phyloP scores from a whole-genome alignment of 2,888 invertebrate genomes.

The Spisula solida region DNA sequence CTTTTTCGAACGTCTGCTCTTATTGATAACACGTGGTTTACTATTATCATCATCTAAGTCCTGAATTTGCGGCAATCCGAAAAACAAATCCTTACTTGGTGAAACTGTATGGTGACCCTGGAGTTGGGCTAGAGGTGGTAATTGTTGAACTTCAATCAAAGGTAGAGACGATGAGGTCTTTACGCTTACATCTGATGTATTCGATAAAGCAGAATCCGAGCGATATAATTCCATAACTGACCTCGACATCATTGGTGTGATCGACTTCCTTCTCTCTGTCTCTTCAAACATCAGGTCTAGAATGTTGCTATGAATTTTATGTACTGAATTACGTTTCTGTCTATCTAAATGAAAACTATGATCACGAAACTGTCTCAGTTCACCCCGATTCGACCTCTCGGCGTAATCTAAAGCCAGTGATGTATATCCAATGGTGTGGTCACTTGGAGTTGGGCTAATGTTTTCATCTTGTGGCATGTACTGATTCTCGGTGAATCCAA shows the following conservation, averaged over 20 bases:
- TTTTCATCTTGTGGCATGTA: constrained; percentile 38
- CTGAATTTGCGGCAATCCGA: background rate
- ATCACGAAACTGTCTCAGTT: constrained; percentile 49
- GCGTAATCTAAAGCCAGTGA: constrained; percentile 60
- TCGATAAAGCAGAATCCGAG: constrained; percentile 46
- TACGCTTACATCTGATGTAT: constrained; percentile 36
- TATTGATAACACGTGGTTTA: background rate
- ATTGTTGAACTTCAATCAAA: constrained; percentile 65
- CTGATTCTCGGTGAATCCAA: constrained; percentile 69
- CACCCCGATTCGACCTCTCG: constrained; percentile 62
- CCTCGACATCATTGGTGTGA: constrained; percentile 39
- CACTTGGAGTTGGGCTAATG: constrained; percentile 57
- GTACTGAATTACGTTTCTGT: constrained; percentile 49
- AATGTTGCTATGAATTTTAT: constrained; percentile 59
- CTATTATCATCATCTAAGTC: background rate
- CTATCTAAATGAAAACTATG: constrained; percentile 53
- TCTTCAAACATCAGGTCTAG: constrained; percentile 65
- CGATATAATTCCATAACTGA: constrained; percentile 35
- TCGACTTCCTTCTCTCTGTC: constrained; percentile 58
- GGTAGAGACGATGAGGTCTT: constrained; percentile 58
- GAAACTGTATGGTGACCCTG: background rate
- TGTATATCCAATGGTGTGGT: constrained; percentile 45
- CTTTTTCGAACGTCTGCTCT: background rate
- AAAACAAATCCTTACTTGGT: background rate
- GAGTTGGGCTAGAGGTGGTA: constrained; percentile 58